A percentile compares a stretch with the other conserved stretches of the same genome.
Conservation (phyloP, 1,140 invertebrate genomes). For the Conus betulinus region DNA sequence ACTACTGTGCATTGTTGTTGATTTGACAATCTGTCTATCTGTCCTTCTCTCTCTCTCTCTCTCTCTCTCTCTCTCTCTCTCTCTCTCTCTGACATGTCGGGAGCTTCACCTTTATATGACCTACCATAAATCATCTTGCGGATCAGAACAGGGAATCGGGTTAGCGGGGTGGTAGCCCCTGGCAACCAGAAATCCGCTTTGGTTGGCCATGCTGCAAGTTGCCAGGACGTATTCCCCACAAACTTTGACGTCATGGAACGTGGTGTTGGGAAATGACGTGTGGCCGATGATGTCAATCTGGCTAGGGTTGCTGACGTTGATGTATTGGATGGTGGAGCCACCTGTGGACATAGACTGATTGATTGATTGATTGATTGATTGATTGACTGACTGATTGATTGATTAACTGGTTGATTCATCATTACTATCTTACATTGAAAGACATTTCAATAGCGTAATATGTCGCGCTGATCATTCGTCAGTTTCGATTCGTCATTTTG, state of each 20-base stretch:
- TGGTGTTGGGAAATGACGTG: background rate
- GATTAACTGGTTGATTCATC: no score
- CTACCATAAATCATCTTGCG: background rate
- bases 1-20: no score
- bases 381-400: no score
- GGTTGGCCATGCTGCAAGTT: background rate
- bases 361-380: no score
- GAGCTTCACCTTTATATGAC: background rate
- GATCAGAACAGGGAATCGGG: background rate
- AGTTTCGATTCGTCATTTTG: no score
- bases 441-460: no score
- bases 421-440: no score
- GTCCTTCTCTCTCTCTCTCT: no score
- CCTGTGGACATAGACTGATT: background rate
- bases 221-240: background rate
- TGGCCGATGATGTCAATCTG: background rate
- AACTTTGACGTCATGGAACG: conserved; percentile 13
- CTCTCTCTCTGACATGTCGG: background rate
- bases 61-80: no score
- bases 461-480: no score
- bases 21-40: no score
- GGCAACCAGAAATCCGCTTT: background rate
- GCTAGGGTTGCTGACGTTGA: background rate
- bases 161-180: background rate
- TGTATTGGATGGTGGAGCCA: background rate